Evolutionary conservation across 23 tunicate genomes (phyloP).

Genomic region (Halocynthia aurantium): DNA sequence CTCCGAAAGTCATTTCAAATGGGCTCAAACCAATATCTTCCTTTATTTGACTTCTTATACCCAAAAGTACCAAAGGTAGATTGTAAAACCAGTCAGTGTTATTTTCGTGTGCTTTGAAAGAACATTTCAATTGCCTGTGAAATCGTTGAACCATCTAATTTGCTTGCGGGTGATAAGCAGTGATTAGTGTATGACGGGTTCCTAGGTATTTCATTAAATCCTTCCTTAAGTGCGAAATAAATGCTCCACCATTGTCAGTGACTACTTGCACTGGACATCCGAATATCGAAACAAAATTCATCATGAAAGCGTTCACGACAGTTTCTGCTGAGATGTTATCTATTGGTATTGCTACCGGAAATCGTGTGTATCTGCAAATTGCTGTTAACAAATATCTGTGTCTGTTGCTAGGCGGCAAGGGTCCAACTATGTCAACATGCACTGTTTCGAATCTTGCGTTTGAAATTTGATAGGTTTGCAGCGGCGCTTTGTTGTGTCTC

Average conservation of each 20-base stretch:
- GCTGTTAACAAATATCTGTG: conserved; percentile 12
- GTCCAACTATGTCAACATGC: conserved; percentile 33
- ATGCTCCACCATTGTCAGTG: background rate
- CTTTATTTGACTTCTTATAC: no score
- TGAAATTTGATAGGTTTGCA: background rate
- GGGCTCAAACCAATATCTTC: conserved; percentile 5
- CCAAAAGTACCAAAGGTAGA: background rate
- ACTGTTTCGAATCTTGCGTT: conserved; percentile 12
- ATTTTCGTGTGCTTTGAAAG: conserved; percentile 14
- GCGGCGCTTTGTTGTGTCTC: conserved; percentile 2
- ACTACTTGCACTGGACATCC: conserved; percentile 5
- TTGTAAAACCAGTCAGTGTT: no score
- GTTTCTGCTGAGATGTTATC: conserved; percentile 29
- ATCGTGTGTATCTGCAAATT: conserved; percentile 19
- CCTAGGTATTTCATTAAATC: background rate
- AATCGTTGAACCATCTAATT: conserved; percentile 26
- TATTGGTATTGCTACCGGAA: conserved; percentile 20
- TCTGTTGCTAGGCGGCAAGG: conserved; percentile 22
- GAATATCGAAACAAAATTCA: no score
- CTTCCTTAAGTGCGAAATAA: no score
- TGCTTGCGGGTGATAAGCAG: conserved; percentile 4
- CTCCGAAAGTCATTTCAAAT: conserved; percentile 23
- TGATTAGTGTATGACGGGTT: background rate
- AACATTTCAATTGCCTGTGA: conserved; percentile 9
- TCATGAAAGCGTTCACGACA: no score